A percentile compares a stretch with the other conserved stretches of the same genome.
Evolutionary conservation across 2,888 invertebrate genomes (phyloP).

Genomic region (Parapristionchus giblindavisi): DNA sequence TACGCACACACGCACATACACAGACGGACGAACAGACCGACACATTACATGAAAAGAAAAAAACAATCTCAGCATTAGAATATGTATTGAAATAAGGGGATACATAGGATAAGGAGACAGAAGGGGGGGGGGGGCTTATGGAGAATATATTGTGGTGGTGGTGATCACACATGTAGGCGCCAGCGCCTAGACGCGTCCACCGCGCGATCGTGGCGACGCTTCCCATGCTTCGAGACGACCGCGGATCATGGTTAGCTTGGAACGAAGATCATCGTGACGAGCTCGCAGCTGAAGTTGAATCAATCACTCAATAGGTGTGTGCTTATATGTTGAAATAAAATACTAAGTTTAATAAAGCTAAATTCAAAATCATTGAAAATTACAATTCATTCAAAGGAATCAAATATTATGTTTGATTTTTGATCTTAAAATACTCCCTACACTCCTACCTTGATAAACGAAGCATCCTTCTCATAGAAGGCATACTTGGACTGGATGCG

Average conservation of each 20-base stretch:
- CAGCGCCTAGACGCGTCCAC: too few species aligned
- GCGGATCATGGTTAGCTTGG: slow-evolving; percentile 1
- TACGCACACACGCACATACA: too few species aligned
- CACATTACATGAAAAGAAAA: slow-evolving; percentile 2
- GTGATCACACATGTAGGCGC: too few species aligned
- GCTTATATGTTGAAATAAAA: neutral
- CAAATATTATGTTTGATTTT: neutral
- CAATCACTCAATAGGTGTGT: neutral
- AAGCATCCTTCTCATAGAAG: slow-evolving; percentile 10
- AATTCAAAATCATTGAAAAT: too few species aligned
- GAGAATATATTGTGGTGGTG: neutral
- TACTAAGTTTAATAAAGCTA: neutral
- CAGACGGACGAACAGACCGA: too few species aligned
- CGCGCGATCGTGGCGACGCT: too few species aligned
- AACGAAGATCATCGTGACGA: slow-evolving; percentile 13
- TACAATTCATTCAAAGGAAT: too few species aligned
- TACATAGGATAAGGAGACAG: neutral
- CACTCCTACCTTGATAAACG: slow-evolving; percentile 15
- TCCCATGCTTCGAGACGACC: slow-evolving; percentile 24
- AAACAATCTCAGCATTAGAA: too few species aligned
- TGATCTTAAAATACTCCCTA: neutral
- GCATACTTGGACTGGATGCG: slow-evolving; percentile 3
- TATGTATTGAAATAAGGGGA: neutral
- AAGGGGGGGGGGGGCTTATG: neutral
- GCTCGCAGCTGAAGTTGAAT: slow-evolving; percentile 8